Base-by-base conservation (phyloP, 2,113 vertebrate species). In the Raphicerus campestris region DNA sequence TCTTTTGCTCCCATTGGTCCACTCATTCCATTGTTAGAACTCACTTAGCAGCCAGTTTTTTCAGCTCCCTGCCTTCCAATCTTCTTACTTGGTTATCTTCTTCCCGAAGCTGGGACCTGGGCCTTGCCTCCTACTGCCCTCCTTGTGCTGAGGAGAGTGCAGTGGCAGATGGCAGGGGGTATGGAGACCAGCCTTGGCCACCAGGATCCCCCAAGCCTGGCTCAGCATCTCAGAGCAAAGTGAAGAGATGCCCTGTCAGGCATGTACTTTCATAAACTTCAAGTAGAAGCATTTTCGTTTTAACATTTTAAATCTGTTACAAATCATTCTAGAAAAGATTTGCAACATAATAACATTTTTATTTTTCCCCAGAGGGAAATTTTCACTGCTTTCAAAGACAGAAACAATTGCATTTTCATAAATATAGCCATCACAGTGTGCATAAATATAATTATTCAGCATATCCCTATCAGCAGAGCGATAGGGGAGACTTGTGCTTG, bases 381-480 rank as follows among this genome's bases (percentile, higher is more conserved):
- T 94, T 94, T 96, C 85, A 47, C 96, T 94, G 85, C 95, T 95
- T 97, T 96, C 51, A 95, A 96, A 95, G 90, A 55, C 82, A 97
- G 93, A 84, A 95, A 96, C 49, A 19, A 90, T 96, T 91, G 80
- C 60, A 73, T 61, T 86, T 85, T 97, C 86, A 90, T 97, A 97
- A 96, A 95, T 96, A 47, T 39, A 90, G 94, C 95, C n/a, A 78
- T 78, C 90, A 63, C 55, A 94, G n/a, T 78, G 55, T 86, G 14
- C 32, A 42, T 66, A 89, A 89, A 87, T 94, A 39, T 32, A 80
- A 93, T 95, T 91, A 77, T 91, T 96, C 60, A 32, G 49, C 19
- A 22, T 42, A 89, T 75, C 56, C 53, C 13, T 90, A 58, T 95
- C 84, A 81, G 83, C 80, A 95, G 89, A 93, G 42, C 87, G 47